phyloP scores from a whole-genome alignment of 2,888 invertebrate species.

The Tribolium freemani region DNA sequence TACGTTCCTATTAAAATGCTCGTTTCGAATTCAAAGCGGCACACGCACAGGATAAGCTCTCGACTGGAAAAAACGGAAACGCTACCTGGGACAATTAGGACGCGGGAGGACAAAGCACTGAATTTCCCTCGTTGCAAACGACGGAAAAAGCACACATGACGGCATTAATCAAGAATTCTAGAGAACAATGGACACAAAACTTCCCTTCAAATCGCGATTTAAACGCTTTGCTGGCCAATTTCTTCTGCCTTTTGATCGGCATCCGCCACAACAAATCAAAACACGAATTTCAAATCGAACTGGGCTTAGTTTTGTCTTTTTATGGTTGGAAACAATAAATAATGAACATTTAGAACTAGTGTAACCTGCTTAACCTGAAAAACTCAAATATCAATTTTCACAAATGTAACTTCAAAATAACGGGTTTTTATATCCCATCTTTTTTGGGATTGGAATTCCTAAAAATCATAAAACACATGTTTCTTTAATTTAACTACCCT shows the following conservation, averaged over 20 bases:
- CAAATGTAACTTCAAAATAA: no score
- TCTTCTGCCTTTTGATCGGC: not conserved
- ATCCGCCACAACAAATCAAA: not conserved
- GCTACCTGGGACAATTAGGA: slow-evolving; percentile 30
- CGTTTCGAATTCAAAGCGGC: slow-evolving; percentile 14
- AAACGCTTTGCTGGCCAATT: not conserved
- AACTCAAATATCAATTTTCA: no score
- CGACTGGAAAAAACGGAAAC: slow-evolving; percentile 23
- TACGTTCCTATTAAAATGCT: slow-evolving; percentile 7
- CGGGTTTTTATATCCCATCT: no score
- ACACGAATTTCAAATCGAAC: not conserved
- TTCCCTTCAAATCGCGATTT: not conserved
- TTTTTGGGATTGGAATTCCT: no score
- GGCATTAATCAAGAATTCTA: not conserved
- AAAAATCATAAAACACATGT: no score
- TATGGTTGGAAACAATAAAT: not conserved
- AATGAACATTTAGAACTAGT: no score
- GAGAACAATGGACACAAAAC: not conserved
- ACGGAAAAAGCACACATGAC: slow-evolving; percentile 3
- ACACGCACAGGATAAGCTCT: slow-evolving; percentile 3
- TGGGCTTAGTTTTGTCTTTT: not conserved
- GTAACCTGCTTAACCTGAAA: no score
- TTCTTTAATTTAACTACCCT: no score
- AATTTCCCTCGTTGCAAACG: slow-evolving; percentile 1
- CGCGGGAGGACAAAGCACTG: slow-evolving; percentile 8